Evolutionary conservation across 2,888 invertebrate genomes (phyloP), one percentile per base, ranked within the genome.

Genomic region (Isoperla grammatica): DNA sequence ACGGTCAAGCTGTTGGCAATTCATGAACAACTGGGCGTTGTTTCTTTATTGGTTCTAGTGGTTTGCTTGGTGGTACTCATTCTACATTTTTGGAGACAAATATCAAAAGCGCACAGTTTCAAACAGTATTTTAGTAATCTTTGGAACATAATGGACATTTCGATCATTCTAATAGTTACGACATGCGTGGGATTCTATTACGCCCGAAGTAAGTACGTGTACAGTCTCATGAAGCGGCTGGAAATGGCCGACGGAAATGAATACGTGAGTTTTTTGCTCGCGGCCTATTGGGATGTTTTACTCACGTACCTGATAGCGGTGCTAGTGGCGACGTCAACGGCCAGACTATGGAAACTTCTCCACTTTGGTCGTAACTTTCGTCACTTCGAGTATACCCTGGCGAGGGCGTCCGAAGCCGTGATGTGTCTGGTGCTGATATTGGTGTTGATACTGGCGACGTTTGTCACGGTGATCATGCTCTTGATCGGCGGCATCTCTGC

Each of bases 281-380:
- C 58, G 5, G 54, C 45, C 15, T 39, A 35, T 29, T 57, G 57
- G 57, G 55, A 59, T 22, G n/a, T 54, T n/a, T 15, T 20, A 22
- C 48, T 61, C 9, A 20, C 20, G 9, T 55, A 55, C 40, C 12
- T 46, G 11, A 17, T 48, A 12, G 61, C 55, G 1, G 1, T 42
- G 2, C 58, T 61, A 5, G 55, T 61, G 2, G 39, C 54, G 19
- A 19, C 54, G 3, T 45, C 58, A 11, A 58, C 61, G n/a, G 22
- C 23, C 6, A 23, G 61, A 35, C 39, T 58, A 6, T 61, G 61
- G 61, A 61, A 58, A 19, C 35, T 61, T 2, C 58, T 61, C 13
- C 46, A 42, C 4, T 61, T 58, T 39, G 53, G 40, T 6, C 22
- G 6, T 4, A 40, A 55, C 8, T 61, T 61, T 39, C 58, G 35